These are phyloP conservation scores for Drosophila mimica DNA, from an alignment of 2,888 invertebrate species.

Conservation along the genomic window DNA sequence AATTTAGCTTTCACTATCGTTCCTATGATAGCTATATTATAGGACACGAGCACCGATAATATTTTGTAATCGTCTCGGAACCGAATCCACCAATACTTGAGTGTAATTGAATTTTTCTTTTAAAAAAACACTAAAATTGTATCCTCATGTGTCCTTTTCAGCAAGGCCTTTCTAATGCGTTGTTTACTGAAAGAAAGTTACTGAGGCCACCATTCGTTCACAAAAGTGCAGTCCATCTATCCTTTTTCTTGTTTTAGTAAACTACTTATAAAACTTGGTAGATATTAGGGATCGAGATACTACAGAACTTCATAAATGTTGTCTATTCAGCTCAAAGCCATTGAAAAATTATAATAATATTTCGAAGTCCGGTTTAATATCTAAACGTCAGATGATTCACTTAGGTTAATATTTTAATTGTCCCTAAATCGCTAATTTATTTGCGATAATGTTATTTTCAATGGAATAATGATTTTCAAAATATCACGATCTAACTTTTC, in stretches of 20 bases:
- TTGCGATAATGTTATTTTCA: not conserved
- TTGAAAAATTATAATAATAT: not conserved
- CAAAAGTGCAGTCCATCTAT: not conserved
- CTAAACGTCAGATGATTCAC: not conserved
- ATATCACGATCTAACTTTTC: not conserved
- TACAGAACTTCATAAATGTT: not conserved
- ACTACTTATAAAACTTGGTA: no score
- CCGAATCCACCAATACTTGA: no score
- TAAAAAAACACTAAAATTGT: not conserved
- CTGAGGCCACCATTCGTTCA: not conserved
- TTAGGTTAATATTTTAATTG: not conserved
- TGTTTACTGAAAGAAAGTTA: not conserved
- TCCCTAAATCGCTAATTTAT: not conserved
- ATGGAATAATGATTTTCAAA: not conserved
- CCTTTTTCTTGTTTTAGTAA: not conserved
- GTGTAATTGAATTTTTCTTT: no score
- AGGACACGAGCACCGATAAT: no score
- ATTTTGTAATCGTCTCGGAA: no score
- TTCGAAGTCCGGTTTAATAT: not conserved
- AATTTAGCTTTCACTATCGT: no score
- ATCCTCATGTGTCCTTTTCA: not conserved
- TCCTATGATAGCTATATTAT: no score
- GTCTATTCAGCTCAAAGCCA: not conserved
- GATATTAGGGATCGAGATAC: not conserved
- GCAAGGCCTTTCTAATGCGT: not conserved